These are phyloP conservation scores for Cydia amplana DNA, from an alignment of 1,140 invertebrate species.

Conservation along the genomic window DNA sequence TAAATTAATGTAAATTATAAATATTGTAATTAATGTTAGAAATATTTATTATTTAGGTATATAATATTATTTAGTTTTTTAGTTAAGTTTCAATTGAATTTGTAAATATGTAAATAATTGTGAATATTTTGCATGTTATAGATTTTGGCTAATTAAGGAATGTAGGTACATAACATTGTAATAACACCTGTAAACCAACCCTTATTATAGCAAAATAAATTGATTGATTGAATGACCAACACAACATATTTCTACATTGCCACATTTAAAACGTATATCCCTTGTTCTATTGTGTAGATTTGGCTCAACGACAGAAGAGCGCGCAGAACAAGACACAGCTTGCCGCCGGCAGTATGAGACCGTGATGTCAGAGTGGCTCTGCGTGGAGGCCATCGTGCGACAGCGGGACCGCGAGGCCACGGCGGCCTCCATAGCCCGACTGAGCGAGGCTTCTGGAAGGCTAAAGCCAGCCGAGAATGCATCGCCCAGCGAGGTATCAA, in stretches of 20 bases:
- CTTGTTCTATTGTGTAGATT: constrained; percentile 76
- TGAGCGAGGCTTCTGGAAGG: constrained; percentile 78
- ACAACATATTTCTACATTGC: neutral
- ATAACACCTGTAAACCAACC: no score
- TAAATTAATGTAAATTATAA: no score
- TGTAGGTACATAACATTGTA: no score
- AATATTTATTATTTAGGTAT: no score
- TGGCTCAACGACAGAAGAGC: constrained; percentile 85
- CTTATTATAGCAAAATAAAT: no score
- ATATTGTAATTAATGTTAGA: no score
- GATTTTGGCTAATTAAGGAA: no score
- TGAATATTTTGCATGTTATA: no score
- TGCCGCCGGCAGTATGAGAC: constrained; percentile 90
- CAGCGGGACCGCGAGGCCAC: constrained; percentile 89
- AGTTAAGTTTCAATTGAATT: no score
- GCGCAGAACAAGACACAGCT: constrained; percentile 83
- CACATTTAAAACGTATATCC: neutral
- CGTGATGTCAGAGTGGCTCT: constrained; percentile 96
- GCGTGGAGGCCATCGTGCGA: constrained; percentile 94
- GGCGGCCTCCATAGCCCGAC: constrained; percentile 82
- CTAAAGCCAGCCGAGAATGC: constrained; percentile 42
- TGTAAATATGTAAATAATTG: no score
- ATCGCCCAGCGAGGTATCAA: constrained; percentile 66
- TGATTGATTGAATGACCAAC: no score
- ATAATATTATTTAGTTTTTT: no score